A percentile compares a stretch with the other conserved stretches of the same genome.
phyloP scores from a whole-genome alignment of 2,888 invertebrate genomes.

The Sphinx pinastri region DNA sequence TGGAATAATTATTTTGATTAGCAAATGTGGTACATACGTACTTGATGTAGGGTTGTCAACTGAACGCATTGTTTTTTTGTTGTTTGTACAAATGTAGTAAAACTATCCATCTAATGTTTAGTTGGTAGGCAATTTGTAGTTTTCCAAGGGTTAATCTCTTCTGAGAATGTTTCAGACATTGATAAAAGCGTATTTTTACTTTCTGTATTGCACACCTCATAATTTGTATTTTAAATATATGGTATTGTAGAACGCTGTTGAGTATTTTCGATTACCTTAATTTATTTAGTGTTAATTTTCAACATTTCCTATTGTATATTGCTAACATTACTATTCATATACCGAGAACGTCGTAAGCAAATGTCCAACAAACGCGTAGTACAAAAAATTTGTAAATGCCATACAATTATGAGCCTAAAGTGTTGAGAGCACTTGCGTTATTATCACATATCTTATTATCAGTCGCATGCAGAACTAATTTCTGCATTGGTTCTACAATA shows the following conservation, averaged over 20 bases:
- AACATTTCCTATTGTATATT: slow-evolving; percentile 35
- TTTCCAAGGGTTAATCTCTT: neutral
- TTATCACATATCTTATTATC: slow-evolving; percentile 83
- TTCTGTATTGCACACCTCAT: slow-evolving; percentile 1
- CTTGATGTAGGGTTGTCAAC: neutral
- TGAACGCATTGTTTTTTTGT: neutral
- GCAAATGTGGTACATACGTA: neutral
- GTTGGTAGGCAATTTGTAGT: neutral
- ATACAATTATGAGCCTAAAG: slow-evolving; percentile 75
- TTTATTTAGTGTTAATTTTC: slow-evolving; percentile 24
- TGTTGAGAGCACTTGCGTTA: slow-evolving; percentile 79
- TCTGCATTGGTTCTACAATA: slow-evolving; percentile 82
- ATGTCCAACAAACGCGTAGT: slow-evolving; percentile 53
- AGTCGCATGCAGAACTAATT: slow-evolving; percentile 81
- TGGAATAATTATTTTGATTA: neutral
- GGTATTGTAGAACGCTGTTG: neutral
- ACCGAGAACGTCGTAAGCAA: slow-evolving; percentile 41
- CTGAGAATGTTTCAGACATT: neutral
- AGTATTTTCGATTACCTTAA: slow-evolving; percentile 19
- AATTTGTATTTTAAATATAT: slow-evolving; percentile 5
- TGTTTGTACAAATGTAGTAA: neutral
- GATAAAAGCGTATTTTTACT: neutral
- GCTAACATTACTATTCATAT: slow-evolving; percentile 43
- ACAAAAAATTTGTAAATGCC: slow-evolving; percentile 70
- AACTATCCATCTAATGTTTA: neutral